Conservation (phyloP, 1,140 invertebrate genomes). For the Drosophila serrata region DNA sequence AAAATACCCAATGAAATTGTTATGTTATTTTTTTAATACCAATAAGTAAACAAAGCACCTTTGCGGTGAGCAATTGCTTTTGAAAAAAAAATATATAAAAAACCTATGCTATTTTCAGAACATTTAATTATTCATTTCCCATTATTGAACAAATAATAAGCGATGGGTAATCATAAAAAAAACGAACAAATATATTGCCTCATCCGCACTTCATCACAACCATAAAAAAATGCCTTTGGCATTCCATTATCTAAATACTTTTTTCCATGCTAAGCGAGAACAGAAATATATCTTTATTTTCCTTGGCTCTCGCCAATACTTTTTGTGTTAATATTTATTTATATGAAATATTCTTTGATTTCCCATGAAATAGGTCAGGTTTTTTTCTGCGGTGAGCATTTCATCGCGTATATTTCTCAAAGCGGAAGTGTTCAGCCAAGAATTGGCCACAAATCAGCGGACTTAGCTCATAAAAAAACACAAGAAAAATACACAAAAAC, state of each 20-base stretch:
- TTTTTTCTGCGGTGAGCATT: slow-evolving; percentile 7
- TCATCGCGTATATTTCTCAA: slow-evolving; percentile 10
- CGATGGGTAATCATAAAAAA: slow-evolving; percentile 7
- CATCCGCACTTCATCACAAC: slow-evolving; percentile 27
- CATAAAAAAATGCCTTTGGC: slow-evolving; percentile 14
- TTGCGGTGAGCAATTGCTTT: slow-evolving; percentile 21
- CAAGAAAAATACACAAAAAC: slow-evolving; percentile 40
- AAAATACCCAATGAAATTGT: background rate
- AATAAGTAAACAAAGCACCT: slow-evolving; percentile 7
- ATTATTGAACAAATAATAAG: slow-evolving; percentile 39
- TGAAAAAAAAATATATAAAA: background rate
- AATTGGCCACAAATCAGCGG: slow-evolving; percentile 48
- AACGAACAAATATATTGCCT: slow-evolving; percentile 8
- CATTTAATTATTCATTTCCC: slow-evolving; percentile 32
- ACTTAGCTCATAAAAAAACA: slow-evolving; percentile 36
- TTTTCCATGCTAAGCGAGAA: slow-evolving; percentile 2
- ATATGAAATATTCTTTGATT: slow-evolving; percentile 41
- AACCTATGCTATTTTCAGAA: slow-evolving; percentile 5
- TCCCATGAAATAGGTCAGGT: slow-evolving; percentile 23
- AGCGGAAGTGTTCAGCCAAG: slow-evolving; percentile 28
- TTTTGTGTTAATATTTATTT: slow-evolving; percentile 33
- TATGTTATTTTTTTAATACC: background rate
- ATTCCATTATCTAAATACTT: slow-evolving; percentile 20
- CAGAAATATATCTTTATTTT: slow-evolving; percentile 6
- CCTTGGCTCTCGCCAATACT: background rate